Percentiles rank a stretch among this genome's conserved stretches.
Conservation (phyloP, 64 coral and sea anemone genomes). For the Cladopsammia gracilis region DNA sequence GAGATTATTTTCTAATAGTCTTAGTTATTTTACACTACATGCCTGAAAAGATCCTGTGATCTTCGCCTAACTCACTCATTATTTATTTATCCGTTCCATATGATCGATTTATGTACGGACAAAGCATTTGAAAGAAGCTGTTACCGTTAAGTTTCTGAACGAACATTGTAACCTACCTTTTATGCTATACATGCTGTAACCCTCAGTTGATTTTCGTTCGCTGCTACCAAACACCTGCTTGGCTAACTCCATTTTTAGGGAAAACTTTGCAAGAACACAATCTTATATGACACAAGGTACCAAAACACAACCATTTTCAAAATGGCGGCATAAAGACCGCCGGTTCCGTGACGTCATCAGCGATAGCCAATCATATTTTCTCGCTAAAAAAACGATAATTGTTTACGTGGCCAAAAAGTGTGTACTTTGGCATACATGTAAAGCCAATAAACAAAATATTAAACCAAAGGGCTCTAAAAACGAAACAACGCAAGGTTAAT, state of each 20-base stretch:
- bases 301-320: conserved; percentile 69
- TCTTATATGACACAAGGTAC: not conserved
- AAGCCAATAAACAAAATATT: too few species aligned
- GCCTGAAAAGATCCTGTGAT: conserved; percentile 7
- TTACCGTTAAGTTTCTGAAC: conserved; percentile 10
- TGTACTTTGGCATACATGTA: too few species aligned
- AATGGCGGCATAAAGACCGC: conserved; percentile 67
- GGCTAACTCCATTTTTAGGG: conserved; percentile 69
- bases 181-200: conserved; percentile 45
- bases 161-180: conserved; percentile 25
- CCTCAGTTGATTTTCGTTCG: conserved; percentile 24
- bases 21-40: conserved; percentile 11
- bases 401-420: conserved; percentile 16
- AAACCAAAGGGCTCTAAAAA: too few species aligned
- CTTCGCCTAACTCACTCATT: not conserved
- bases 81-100: conserved; percentile 50
- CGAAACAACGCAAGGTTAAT: too few species aligned
- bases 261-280: conserved; percentile 24
- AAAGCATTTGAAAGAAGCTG: conserved; percentile 19
- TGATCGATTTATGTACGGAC: not conserved
- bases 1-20: not conserved
- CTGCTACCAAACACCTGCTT: conserved; percentile 76
- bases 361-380: conserved; percentile 64
- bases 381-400: not conserved
- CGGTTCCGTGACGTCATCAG: conserved; percentile 68